A percentile compares a stretch with the other conserved stretches of the same genome.
phyloP scores from a whole-genome alignment of 2,113 vertebrate genomes.

The Indicator indicator region DNA sequence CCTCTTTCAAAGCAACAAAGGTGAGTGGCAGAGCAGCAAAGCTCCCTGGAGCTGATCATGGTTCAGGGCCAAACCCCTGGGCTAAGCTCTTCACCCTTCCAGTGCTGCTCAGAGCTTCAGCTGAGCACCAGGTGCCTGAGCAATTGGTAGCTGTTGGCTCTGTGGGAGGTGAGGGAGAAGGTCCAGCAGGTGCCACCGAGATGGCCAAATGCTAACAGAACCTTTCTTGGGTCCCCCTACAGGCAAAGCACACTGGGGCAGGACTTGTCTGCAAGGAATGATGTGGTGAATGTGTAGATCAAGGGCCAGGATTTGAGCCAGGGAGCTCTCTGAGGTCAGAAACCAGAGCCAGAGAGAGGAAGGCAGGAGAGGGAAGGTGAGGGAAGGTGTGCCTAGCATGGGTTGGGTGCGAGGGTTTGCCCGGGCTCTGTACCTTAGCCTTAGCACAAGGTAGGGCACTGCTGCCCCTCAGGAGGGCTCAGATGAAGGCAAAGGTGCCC shows the following conservation, averaged over 20 bases:
- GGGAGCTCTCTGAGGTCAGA: neutral
- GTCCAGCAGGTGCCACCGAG: neutral
- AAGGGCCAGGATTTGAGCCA: neutral
- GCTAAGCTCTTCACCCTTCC: neutral
- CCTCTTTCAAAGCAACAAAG: neutral
- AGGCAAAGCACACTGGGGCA: neutral
- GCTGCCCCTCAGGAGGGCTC: neutral
- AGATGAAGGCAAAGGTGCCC: neutral
- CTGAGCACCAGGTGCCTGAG: neutral
- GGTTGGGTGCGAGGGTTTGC: neutral
- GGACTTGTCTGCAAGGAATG: neutral
- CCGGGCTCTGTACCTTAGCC: rapidly evolving
- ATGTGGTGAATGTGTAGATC: neutral
- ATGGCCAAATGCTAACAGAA: neutral
- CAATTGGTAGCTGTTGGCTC: neutral
- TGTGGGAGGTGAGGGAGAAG: neutral
- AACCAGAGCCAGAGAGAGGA: neutral
- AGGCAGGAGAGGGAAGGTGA: neutral
- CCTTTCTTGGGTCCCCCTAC: neutral
- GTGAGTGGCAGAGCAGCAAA: neutral
- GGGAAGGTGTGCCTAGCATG: neutral
- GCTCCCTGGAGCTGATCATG: neutral
- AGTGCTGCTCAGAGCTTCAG: neutral
- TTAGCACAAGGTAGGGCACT: neutral
- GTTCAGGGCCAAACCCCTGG: neutral